Evolutionary conservation across 2,113 vertebrate species (phyloP).

Genomic region (Setophaga petechia): DNA sequence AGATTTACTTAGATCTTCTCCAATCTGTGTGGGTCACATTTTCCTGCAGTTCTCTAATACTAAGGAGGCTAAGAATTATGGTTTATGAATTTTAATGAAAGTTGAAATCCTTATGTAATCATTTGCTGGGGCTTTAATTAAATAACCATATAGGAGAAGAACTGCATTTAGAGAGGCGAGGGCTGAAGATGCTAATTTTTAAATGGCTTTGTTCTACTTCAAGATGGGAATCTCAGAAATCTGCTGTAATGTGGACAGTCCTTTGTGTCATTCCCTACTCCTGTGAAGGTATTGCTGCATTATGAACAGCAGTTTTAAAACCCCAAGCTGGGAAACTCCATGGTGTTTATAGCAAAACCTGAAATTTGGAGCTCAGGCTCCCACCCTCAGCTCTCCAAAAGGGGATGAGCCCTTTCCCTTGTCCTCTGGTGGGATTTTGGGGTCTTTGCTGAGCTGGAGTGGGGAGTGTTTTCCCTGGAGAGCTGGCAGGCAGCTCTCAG

Average conservation of each 20-base stretch:
- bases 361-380: background rate
- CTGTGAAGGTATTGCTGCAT: background rate
- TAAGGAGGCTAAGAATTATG: background rate
- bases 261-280: background rate
- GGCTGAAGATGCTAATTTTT: background rate
- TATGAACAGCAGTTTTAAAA: background rate
- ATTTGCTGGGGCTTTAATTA: background rate
- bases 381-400: background rate
- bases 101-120: slow-evolving; percentile 17
- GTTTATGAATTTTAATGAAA: slow-evolving; percentile 39
- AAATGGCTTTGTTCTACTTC: background rate
- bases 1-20: background rate
- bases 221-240: background rate
- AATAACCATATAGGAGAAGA: background rate
- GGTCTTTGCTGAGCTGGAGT: background rate
- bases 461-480: background rate
- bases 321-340: background rate
- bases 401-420: background rate
- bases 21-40: background rate
- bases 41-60: background rate
- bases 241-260: background rate
- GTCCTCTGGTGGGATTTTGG: background rate
- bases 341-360: background rate
- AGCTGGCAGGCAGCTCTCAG: background rate
- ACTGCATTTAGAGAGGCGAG: background rate